Percentiles rank a stretch among this genome's conserved stretches.
Conservation (phyloP, 1,140 invertebrate genomes). For the Argopecten irradians region DNA sequence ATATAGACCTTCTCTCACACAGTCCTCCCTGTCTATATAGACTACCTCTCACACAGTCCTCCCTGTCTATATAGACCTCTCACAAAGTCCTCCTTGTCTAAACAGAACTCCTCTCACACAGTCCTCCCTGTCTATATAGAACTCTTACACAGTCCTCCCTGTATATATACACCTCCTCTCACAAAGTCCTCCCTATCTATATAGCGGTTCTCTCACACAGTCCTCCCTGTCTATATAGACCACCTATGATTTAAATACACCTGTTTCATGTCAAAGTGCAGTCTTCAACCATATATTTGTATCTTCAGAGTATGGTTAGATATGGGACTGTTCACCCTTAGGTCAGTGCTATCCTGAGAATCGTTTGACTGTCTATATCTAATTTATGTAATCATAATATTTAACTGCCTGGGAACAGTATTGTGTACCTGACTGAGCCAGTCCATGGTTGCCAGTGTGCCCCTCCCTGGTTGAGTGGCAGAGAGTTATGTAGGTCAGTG, state of each 20-base stretch:
- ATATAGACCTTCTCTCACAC: background rate
- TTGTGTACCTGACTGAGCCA: background rate
- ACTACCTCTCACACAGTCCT: background rate
- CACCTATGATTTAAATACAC: too few relatives aligned
- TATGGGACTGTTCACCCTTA: too few relatives aligned
- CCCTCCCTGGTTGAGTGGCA: conserved; percentile 19
- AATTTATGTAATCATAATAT: too few relatives aligned
- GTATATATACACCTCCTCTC: background rate
- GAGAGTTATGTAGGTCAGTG: conserved; percentile 20
- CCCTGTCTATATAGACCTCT: background rate
- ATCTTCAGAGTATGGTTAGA: too few relatives aligned
- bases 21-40: background rate
- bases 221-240: background rate
- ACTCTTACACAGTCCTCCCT: background rate
- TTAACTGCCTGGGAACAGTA: too few relatives aligned
- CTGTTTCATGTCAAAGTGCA: too few relatives aligned
- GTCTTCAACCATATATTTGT: too few relatives aligned
- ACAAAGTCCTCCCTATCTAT: background rate
- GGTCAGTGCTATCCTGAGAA: too few relatives aligned
- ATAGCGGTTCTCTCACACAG: background rate
- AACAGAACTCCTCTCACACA: background rate
- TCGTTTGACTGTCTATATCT: too few relatives aligned
- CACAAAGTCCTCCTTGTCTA: background rate
- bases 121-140: background rate
- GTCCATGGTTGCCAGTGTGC: background rate